These are phyloP conservation scores for Artibeus jamaicensis DNA, from an alignment of 2,797 vertebrate genomes.

Conservation along the genomic window DNA sequence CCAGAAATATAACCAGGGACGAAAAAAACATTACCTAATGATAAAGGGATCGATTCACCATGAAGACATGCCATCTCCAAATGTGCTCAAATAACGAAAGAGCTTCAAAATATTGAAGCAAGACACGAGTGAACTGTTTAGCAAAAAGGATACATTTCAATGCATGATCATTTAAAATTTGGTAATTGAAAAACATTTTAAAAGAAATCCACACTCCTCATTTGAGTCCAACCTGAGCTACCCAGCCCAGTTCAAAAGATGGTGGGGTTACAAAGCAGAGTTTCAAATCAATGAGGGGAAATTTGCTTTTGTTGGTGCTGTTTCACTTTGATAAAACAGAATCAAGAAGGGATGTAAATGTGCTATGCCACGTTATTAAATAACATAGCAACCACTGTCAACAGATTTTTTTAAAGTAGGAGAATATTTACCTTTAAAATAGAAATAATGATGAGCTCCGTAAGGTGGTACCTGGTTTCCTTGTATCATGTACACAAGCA, in stretches of 20 bases:
- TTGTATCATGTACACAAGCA: neutral
- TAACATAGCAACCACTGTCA: neutral
- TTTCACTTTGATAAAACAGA: neutral
- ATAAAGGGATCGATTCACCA: neutral
- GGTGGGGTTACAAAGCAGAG: neutral
- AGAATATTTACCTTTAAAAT: neutral
- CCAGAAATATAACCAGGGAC: neutral
- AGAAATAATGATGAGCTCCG: neutral
- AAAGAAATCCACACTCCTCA: neutral
- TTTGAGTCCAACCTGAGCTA: neutral
- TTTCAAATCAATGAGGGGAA: neutral
- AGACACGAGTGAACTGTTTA: neutral
- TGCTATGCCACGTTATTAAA: neutral
- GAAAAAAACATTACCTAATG: neutral
- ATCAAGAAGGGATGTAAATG: neutral
- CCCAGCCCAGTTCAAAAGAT: neutral
- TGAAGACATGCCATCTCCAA: neutral
- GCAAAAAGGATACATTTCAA: neutral
- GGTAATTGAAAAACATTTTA: neutral
- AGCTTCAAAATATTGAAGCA: neutral
- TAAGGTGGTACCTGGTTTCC: neutral
- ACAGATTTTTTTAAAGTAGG: neutral
- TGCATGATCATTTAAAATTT: neutral
- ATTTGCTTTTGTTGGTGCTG: neutral
- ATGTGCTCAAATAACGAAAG: neutral